These are phyloP conservation scores for Delia radicum DNA, from an alignment of 1,140 invertebrate species.

Conservation along the genomic window DNA sequence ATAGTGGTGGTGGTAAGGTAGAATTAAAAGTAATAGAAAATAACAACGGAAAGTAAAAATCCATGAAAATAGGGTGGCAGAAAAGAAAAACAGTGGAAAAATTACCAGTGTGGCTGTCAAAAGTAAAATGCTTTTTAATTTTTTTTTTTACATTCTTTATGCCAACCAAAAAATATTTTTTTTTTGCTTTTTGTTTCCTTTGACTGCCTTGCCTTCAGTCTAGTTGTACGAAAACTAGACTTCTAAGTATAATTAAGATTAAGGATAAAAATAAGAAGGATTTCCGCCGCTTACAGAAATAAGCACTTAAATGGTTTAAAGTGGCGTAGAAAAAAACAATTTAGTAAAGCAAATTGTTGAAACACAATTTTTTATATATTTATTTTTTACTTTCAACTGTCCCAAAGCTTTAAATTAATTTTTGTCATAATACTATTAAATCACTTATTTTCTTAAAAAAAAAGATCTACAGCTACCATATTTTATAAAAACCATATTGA, in stretches of 20 bases:
- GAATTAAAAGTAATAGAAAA: not conserved
- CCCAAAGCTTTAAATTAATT: not conserved
- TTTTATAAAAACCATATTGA: not conserved
- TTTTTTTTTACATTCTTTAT: not conserved
- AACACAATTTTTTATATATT: not conserved
- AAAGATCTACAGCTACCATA: no score
- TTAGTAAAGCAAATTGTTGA: not conserved
- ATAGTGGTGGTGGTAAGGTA: not conserved
- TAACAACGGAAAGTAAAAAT: not conserved
- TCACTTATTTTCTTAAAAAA: not conserved
- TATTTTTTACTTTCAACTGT: not conserved
- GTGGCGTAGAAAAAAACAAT: slow-evolving; percentile 24
- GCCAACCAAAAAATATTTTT: not conserved
- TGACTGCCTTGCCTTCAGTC: not conserved
- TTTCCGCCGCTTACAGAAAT: slow-evolving; percentile 36
- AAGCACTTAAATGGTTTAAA: slow-evolving; percentile 46
- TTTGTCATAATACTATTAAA: not conserved
- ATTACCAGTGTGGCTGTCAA: slow-evolving; percentile 3
- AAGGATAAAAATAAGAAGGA: slow-evolving; percentile 55
- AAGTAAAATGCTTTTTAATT: not conserved
- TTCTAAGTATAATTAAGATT: slow-evolving; percentile 52
- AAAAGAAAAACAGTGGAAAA: not conserved
- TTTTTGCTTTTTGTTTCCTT: not conserved
- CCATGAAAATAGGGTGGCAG: not conserved
- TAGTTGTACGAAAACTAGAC: not conserved